phyloP scores from a whole-genome alignment of 2,888 invertebrate genomes.

The Diaphora mendica region DNA sequence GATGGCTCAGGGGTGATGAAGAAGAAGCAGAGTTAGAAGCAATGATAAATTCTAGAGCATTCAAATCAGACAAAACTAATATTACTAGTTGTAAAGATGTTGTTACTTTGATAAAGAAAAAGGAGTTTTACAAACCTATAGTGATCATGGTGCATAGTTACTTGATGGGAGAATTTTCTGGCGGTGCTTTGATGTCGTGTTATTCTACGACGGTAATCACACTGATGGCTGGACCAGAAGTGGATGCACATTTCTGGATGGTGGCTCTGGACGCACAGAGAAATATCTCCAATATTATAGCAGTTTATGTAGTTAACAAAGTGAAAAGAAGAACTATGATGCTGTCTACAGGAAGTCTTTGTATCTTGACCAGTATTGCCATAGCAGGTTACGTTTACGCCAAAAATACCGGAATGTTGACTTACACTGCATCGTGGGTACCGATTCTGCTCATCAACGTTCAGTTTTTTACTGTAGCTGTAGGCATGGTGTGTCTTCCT shows the following conservation, averaged over 20 bases:
- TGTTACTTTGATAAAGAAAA: conserved; percentile 57
- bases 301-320: conserved; percentile 84
- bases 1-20: conserved; percentile 85
- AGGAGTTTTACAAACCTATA: conserved; percentile 85
- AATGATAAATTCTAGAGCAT: conserved; percentile 65
- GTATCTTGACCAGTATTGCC: conserved; percentile 80
- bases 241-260: conserved; percentile 87
- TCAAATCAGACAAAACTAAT: conserved; percentile 34
- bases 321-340: conserved; percentile 86
- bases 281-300: conserved; percentile 82
- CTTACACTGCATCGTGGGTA: conserved; percentile 67
- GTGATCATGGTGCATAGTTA: conserved; percentile 85
- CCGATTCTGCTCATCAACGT: conserved; percentile 77
- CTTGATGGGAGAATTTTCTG: conserved; percentile 87
- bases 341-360: conserved; percentile 83
- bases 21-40: conserved; percentile 73
- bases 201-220: conserved; percentile 87
- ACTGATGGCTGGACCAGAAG: conserved; percentile 80
- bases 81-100: conserved; percentile 37
- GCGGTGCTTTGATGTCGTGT: conserved; percentile 87
- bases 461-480: conserved; percentile 82
- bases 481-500: conserved; percentile 87
- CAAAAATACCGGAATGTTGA: conserved; percentile 49
- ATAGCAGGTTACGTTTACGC: conserved; percentile 74
- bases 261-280: conserved; percentile 87